Conservation (phyloP, 2,888 invertebrate species). For the Acanthosoma haemorrhoidale region DNA sequence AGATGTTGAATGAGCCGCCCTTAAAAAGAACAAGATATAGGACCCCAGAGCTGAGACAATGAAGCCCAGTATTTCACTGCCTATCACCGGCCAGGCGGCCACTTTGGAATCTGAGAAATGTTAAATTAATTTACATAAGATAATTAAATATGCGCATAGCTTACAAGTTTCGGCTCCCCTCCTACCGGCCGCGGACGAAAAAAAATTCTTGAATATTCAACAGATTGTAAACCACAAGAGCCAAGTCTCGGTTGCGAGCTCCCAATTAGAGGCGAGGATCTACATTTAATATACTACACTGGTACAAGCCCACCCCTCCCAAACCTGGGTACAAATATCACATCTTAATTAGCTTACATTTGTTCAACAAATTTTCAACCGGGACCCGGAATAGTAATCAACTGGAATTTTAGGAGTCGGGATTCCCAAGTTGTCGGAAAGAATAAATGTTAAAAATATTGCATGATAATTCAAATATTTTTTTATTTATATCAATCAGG, state of each 20-base stretch:
- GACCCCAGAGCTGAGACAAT: background rate
- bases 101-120: constrained; percentile 3
- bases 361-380: background rate
- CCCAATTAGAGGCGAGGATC: background rate
- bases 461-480: too few relatives aligned
- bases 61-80: constrained; percentile 13
- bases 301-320: background rate
- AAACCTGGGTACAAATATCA: background rate
- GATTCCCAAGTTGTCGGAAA: too few relatives aligned
- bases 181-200: background rate
- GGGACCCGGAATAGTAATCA: background rate
- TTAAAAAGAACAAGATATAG: background rate
- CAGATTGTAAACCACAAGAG: background rate
- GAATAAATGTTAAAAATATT: too few relatives aligned
- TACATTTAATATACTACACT: constrained; percentile 5
- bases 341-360: background rate
- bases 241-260: background rate
- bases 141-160: constrained; percentile 26
- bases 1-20: background rate
- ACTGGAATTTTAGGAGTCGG: too few relatives aligned
- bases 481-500: too few relatives aligned
- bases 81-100: background rate
- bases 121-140: constrained; percentile 27
- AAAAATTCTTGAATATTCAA: constrained; percentile 7
- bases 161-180: background rate